Conservation (phyloP, 2,113 vertebrate genomes). For the Ramphastos sulfuratus region DNA sequence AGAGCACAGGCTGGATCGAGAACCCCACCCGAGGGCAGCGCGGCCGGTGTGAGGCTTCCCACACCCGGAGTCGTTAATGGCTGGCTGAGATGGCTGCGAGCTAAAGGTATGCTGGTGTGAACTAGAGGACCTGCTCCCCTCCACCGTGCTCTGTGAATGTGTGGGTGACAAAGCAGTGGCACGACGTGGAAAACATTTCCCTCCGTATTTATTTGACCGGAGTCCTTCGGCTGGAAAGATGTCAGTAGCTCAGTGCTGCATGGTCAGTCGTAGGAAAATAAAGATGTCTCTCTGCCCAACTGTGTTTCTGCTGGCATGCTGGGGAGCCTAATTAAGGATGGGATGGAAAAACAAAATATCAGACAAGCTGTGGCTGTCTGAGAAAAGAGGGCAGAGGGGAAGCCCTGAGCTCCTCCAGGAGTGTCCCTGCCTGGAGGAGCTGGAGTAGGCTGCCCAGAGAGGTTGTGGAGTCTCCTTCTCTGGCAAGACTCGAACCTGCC, state of each 20-base stretch:
- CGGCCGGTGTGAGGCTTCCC: rapidly evolving
- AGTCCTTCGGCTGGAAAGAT: background rate
- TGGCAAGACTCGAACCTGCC: no score
- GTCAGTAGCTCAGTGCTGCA: slow-evolving; percentile 1
- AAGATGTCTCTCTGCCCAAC: background rate
- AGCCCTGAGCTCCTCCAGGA: background rate
- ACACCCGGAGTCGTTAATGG: rapidly evolving
- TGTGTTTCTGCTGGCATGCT: background rate
- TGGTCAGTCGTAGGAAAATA: slow-evolving; percentile 17
- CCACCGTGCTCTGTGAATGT: rapidly evolving
- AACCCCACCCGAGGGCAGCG: background rate
- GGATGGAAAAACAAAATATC: background rate
- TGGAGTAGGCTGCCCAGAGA: no score
- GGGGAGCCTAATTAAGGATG: background rate
- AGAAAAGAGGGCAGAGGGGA: background rate
- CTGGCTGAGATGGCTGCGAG: background rate
- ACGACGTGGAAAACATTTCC: slow-evolving; percentile 22
- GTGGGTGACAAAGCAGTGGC: background rate
- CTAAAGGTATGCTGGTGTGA: background rate
- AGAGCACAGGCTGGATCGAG: rapidly evolving
- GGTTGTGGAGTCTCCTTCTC: no score
- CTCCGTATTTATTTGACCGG: background rate
- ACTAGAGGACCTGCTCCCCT: background rate
- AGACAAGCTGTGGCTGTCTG: background rate
- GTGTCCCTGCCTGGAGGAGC: background rate